Evolutionary conservation across 2,797 vertebrate genomes (phyloP).

Genomic region (Enteromius anoplus): DNA sequence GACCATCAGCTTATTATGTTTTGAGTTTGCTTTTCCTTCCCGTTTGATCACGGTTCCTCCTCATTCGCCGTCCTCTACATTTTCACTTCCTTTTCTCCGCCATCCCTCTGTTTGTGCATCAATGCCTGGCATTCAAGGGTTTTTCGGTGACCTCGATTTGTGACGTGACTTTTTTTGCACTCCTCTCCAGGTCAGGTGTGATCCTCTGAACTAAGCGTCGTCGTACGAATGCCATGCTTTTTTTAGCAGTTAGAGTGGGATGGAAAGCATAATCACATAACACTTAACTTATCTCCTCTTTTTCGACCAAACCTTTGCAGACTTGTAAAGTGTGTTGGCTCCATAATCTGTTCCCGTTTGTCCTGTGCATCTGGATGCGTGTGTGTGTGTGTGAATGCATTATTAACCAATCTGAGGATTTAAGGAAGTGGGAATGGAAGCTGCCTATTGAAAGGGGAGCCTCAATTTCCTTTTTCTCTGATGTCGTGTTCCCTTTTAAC

Average conservation of each 20-base stretch:
- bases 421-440: slow-evolving; percentile 54
- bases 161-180: slow-evolving; percentile 3
- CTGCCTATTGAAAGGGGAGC: slow-evolving; percentile 40
- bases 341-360: slow-evolving; percentile 35
- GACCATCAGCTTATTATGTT: slow-evolving; percentile 80
- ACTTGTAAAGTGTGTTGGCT: slow-evolving; percentile 51
- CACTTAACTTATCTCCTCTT: slow-evolving; percentile 35
- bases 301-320: slow-evolving; percentile 53
- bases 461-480: slow-evolving; percentile 60
- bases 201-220: slow-evolving; percentile 12
- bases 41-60: slow-evolving; percentile 57
- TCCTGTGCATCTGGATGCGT: slow-evolving; percentile 47
- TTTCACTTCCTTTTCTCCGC: slow-evolving; percentile 63
- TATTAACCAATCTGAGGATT: slow-evolving; percentile 52
- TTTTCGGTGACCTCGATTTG: slow-evolving; percentile 30
- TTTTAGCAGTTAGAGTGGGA: slow-evolving; percentile 14
- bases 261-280: slow-evolving; percentile 42
- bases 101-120: slow-evolving; percentile 50
- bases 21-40: slow-evolving; percentile 71
- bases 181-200: slow-evolving; percentile 31
- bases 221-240: slow-evolving; percentile 50
- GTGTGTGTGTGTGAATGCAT: slow-evolving; percentile 43
- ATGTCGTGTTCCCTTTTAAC: slow-evolving; percentile 56
- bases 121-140: slow-evolving; percentile 40
- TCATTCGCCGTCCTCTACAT: slow-evolving; percentile 59